These are phyloP conservation scores for Nautilus pompilius DNA, from an alignment of 1,140 invertebrate species.

Conservation along the genomic window DNA sequence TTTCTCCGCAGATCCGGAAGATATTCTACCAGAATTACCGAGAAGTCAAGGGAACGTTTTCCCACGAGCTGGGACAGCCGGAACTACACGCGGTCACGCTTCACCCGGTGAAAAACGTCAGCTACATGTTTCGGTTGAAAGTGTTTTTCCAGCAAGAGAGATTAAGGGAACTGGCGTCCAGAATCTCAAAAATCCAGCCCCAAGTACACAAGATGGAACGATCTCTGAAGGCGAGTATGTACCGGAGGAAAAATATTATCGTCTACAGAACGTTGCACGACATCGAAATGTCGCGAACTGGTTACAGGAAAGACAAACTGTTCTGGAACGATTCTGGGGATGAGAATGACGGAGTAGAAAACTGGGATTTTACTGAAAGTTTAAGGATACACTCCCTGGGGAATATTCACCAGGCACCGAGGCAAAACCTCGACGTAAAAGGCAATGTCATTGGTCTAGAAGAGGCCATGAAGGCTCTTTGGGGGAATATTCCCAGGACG, in stretches of 20 bases:
- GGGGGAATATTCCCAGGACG: not conserved
- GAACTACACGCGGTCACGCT: constrained; percentile 94
- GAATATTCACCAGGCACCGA: constrained; percentile 41
- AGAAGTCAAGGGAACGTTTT: constrained; percentile 73
- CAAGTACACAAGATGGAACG: constrained; percentile 10
- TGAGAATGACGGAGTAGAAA: not conserved
- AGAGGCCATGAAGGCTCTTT: not conserved
- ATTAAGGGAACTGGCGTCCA: constrained; percentile 34
- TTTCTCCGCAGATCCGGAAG: constrained; percentile 79
- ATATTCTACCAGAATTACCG: constrained; percentile 93
- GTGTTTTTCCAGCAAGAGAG: constrained; percentile 44
- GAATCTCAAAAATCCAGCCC: constrained; percentile 23
- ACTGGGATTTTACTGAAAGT: not conserved
- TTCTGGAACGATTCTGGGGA: too few species aligned
- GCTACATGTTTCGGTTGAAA: constrained; percentile 83
- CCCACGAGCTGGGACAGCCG: constrained; percentile 75
- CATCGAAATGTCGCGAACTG: too few species aligned
- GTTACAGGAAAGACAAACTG: too few species aligned
- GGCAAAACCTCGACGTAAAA: not conserved
- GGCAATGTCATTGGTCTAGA: not conserved
- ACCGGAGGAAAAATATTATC: not conserved
- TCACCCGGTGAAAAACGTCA: constrained; percentile 89
- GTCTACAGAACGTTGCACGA: not conserved
- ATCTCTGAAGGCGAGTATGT: not conserved
- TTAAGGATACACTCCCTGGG: not conserved